Evolutionary conservation across 2,888 invertebrate species (phyloP).

Genomic region (Coelopa pilipes): DNA sequence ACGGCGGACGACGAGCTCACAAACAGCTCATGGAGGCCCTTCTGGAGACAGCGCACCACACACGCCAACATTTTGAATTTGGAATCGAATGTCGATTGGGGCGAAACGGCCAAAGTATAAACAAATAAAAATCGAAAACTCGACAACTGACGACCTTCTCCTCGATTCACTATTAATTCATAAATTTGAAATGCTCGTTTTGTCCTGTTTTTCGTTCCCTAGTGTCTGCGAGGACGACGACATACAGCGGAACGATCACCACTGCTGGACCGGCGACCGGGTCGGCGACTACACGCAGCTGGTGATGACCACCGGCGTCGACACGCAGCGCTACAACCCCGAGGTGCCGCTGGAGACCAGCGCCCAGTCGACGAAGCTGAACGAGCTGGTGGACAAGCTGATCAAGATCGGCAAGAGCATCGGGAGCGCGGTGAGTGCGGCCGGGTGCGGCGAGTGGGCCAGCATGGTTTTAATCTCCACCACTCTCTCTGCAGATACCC

Average conservation of each 20-base stretch:
- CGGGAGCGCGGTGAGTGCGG: conserved; percentile 62
- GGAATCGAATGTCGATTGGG: background rate
- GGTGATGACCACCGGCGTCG: conserved; percentile 60
- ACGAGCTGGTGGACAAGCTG: conserved; percentile 64
- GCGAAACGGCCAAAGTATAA: background rate
- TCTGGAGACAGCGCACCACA: conserved; percentile 35
- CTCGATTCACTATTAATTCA: background rate
- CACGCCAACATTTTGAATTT: conserved; percentile 42
- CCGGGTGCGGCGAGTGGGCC: background rate
- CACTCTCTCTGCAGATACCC: conserved; percentile 53
- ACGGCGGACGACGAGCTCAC: conserved; percentile 15
- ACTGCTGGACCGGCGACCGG: conserved; percentile 67
- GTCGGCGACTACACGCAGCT: conserved; percentile 65
- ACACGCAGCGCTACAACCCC: conserved; percentile 66
- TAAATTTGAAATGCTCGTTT: conserved; percentile 16
- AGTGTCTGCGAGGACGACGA: conserved; percentile 66
- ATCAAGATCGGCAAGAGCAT: conserved; percentile 65
- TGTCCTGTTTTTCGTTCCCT: conserved; percentile 4
- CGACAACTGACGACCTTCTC: background rate
- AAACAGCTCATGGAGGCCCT: conserved; percentile 37
- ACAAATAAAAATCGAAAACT: conserved; percentile 1
- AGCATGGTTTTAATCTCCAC: background rate
- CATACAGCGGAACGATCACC: conserved; percentile 60
- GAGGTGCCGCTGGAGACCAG: conserved; percentile 64
- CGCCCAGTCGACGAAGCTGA: conserved; percentile 59